Base-by-base conservation (phyloP, 2,113 vertebrate species). In the Odocoileus virginianus region DNA sequence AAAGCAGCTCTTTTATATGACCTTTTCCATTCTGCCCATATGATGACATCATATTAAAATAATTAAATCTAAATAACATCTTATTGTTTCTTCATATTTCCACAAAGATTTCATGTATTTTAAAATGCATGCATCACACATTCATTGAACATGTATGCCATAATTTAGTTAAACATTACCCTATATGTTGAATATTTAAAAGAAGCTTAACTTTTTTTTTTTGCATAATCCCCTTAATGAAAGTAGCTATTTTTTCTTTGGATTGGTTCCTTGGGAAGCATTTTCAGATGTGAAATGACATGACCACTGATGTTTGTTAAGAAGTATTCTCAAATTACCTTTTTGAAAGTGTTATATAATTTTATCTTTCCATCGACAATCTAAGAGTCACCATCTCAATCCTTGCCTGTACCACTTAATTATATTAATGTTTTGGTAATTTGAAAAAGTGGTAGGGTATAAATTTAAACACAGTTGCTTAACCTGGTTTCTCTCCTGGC, bases 71-170 rank as follows among this genome's bases (percentile, higher is more conserved):
- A 95, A 30, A 50, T 78, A 93, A 67, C 67, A 54, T 81, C 87
- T 45, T 88, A 81, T 71, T 90, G 16, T 85, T 88, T 60, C 90
- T 84, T 96, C 36, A 58, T 88, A 47, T 89, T 79, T 78, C 19
- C 43, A 50, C 91, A 95, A 86, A 58, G 27, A 86, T 74, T 94
- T 95, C 57, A 79, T 67, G 60, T 60, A 85, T 88, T 92, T 96
- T 82, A 28, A 92, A 81, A 58, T 52, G 82, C 55, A 82, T 57
- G 7, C 8, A 58, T 71, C 60, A 93, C 33, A 85, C 43, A 5
- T 96, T 90, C 45, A 60, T 79, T 96, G 47, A 86, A 50, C 81
- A 87, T 57, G 25, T 91, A 47, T 67, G 12, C 7, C 40, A 95
- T 47, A 83, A 95, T 82, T 91, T 74, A 71, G 14, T 85, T 64